Percentiles rank a stretch among this genome's conserved stretches.
These are phyloP conservation scores for Agriopis marginaria DNA, from an alignment of 2,888 invertebrate species.

Conservation along the genomic window DNA sequence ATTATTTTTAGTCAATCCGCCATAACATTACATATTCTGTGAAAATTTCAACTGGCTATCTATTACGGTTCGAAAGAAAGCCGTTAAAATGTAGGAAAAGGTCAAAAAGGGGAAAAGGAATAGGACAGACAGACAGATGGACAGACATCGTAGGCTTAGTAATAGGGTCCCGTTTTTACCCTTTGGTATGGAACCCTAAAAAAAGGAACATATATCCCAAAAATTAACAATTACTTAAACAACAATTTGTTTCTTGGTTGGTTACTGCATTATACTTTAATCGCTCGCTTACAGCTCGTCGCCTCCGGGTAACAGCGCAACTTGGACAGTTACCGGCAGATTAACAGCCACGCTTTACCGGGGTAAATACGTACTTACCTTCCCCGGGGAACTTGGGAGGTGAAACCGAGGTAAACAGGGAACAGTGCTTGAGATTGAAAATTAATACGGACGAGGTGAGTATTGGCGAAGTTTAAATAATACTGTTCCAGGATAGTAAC, in stretches of 20 bases:
- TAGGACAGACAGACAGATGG: no score
- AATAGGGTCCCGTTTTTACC: no score
- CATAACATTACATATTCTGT: no score
- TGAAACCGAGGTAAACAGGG: constrained; percentile 15
- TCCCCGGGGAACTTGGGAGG: constrained; percentile 20
- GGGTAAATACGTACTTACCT: constrained; percentile 15
- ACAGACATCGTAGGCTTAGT: no score
- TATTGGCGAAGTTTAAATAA: not conserved
- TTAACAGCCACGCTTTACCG: constrained; percentile 21
- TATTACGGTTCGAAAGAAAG: no score
- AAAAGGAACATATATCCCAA: no score
- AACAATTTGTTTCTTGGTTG: not conserved
- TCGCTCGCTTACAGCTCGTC: constrained; percentile 21
- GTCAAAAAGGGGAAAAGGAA: no score
- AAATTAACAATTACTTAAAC: not conserved
- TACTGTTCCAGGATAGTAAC: no score
- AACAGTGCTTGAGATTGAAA: constrained; percentile 8
- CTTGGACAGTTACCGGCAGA: constrained; percentile 39
- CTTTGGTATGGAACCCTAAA: no score
- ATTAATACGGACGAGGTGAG: constrained; percentile 5
- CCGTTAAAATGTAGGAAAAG: no score
- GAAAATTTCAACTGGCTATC: no score
- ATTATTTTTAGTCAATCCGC: no score
- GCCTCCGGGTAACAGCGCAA: constrained; percentile 34
- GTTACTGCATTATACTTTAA: constrained; percentile 8